A percentile compares a stretch with the other conserved stretches of the same genome.
phyloP scores from a whole-genome alignment of 1,140 invertebrate species.

The Drosophila watanabei region DNA sequence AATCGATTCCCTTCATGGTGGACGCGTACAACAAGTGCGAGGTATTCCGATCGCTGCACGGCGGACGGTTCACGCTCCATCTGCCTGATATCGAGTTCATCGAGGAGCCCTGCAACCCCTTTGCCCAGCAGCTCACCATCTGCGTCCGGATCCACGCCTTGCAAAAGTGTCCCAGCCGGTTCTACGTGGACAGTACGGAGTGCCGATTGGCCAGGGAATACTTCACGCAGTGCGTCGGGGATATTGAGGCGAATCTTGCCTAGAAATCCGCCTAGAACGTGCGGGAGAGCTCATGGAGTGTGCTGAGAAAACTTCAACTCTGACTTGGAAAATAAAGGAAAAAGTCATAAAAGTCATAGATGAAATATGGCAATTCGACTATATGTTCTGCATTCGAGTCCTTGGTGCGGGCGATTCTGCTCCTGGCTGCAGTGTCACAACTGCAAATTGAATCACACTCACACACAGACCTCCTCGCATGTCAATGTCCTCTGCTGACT shows the following conservation, averaged over 20 bases:
- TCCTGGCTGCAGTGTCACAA: constrained; percentile 68
- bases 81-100: constrained; percentile 70
- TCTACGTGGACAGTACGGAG: constrained; percentile 46
- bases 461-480: constrained; percentile 53
- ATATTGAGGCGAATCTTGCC: constrained; percentile 56
- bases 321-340: constrained; percentile 58
- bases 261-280: constrained; percentile 23
- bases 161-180: constrained; percentile 66
- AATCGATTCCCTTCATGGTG: constrained; percentile 53
- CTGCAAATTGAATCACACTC: constrained; percentile 79
- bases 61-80: constrained; percentile 45
- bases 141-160: constrained; percentile 65
- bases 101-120: constrained; percentile 62
- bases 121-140: constrained; percentile 62
- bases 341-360: constrained; percentile 79
- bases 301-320: constrained; percentile 53
- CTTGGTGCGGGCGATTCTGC: constrained; percentile 24
- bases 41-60: constrained; percentile 45
- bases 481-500: constrained; percentile 81
- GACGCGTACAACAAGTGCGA: constrained; percentile 56
- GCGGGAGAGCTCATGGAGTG: constrained; percentile 39
- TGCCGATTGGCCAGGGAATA: constrained; percentile 55
- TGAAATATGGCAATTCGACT: constrained; percentile 83
- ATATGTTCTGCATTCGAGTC: constrained; percentile 23
- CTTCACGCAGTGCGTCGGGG: constrained; percentile 62